Evolutionary conservation across 2,888 invertebrate genomes (phyloP), one percentile per base, ranked within the genome.

Genomic region (Chydorus sphaericus): DNA sequence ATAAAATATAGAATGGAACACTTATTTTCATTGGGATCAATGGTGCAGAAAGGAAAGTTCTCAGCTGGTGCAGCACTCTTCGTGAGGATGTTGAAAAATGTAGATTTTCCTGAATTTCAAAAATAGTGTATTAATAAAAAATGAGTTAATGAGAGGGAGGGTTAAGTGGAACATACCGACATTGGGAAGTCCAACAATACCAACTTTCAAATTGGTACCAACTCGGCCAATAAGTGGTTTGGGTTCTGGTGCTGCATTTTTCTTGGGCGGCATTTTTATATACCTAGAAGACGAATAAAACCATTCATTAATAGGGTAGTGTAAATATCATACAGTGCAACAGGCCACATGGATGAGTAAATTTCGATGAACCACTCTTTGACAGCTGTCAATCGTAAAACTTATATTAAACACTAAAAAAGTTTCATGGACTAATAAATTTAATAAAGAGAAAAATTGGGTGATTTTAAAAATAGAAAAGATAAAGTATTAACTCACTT

Each of bases 11-110:
- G 11, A 28, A 63, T 61, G 60, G 63, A 61, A 82, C 84, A 91
- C 92, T 92, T 89, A 93, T 91, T 96, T 81, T 98, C 97, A 88
- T 97, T 97, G 50, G 98, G 98, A 74, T 98, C 96, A 70, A 99
- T 98, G 71, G 98, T 99, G 77, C 98, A 99, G 78, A 98, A 98
- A 1, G 98, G 97, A 69, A 97, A 98, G 71, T 98, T 98, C 70
- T 97, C 98, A 54, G 98, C 98, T 56, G 93, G 85, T 6, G 92
- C 97, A 66, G 88, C 85, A 69, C 94, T 94, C 71, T 97, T 93
- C 30, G 98, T 99, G 61, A 99, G 74, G 26, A 97, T 94, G 73
- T 99, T 99, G 78, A 99, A 99, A 75, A 98, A 97, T 53, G 98
- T 97, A 8, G 96, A 96, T 73, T 98, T 98, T 59, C 44, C 44